A percentile compares a stretch with the other conserved stretches of the same genome.
These are phyloP conservation scores for Eupristina koningsbergeri DNA, from an alignment of 1,140 invertebrate species.

Conservation along the genomic window DNA sequence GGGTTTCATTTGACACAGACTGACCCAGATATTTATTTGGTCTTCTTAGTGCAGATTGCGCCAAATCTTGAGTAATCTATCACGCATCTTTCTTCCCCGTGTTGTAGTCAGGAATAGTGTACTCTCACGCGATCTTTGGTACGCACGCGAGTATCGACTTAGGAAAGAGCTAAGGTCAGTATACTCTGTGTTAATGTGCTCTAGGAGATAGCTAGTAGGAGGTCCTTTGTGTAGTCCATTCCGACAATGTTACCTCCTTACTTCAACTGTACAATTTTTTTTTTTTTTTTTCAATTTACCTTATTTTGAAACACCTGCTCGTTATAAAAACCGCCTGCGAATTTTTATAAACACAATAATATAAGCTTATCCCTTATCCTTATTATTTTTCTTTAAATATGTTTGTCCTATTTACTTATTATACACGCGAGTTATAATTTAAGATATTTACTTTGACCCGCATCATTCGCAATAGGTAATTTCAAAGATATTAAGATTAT, in stretches of 20 bases:
- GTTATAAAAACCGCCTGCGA: no score
- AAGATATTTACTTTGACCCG: slow-evolving; percentile 14
- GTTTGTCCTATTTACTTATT: slow-evolving; percentile 13
- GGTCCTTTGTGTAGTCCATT: not conserved
- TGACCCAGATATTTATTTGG: slow-evolving; percentile 35
- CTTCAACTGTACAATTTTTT: no score
- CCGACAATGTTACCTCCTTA: slow-evolving; percentile 21
- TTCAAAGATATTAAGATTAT: slow-evolving; percentile 39
- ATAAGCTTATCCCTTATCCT: not conserved
- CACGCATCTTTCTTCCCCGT: slow-evolving; percentile 30
- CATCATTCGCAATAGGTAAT: slow-evolving; percentile 12
- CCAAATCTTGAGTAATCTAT: slow-evolving; percentile 36
- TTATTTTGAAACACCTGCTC: not conserved
- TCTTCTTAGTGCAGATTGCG: not conserved
- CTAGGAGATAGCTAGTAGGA: not conserved
- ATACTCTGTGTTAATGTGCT: slow-evolving; percentile 35
- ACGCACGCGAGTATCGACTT: slow-evolving; percentile 50
- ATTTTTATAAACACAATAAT: not conserved
- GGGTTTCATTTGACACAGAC: slow-evolving; percentile 6
- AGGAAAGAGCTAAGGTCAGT: slow-evolving; percentile 47
- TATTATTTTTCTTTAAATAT: not conserved
- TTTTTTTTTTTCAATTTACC: no score
- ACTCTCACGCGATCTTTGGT: slow-evolving; percentile 39
- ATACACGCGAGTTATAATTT: slow-evolving; percentile 36
- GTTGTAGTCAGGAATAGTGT: slow-evolving; percentile 13